A percentile compares a stretch with the other conserved stretches of the same genome.
These are phyloP conservation scores for Frankliniella intonsa DNA, from an alignment of 2,888 invertebrate genomes.

Conservation along the genomic window DNA sequence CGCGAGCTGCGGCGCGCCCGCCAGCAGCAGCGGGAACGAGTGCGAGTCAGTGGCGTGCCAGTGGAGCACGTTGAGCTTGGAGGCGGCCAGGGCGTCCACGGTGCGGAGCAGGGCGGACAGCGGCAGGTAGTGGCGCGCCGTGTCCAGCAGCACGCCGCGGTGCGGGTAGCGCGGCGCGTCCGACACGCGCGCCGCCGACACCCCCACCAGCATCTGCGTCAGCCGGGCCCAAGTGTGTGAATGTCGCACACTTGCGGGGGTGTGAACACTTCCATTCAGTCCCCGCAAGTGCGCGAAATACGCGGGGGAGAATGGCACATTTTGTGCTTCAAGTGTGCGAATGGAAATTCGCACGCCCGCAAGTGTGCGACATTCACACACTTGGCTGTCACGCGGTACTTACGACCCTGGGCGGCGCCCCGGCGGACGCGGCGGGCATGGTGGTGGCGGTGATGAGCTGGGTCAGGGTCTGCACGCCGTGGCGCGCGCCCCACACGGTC, in stretches of 20 bases:
- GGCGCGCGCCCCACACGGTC: slow-evolving; percentile 53
- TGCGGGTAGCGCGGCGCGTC: slow-evolving; percentile 80
- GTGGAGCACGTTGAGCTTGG: slow-evolving; percentile 88
- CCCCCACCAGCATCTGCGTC: slow-evolving; percentile 55
- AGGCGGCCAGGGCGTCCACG: slow-evolving; percentile 79
- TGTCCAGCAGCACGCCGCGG: slow-evolving; percentile 83
- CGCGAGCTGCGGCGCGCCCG: slow-evolving; percentile 68
- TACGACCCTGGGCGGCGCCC: neutral
- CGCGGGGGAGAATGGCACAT: no score
- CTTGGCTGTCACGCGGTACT: neutral
- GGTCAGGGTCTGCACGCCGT: slow-evolving; percentile 69
- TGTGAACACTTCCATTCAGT: no score
- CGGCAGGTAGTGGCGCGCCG: slow-evolving; percentile 81
- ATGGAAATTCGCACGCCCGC: no score
- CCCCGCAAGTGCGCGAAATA: no score
- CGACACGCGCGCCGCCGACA: slow-evolving; percentile 57
- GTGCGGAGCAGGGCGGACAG: slow-evolving; percentile 63
- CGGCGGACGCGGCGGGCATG: neutral
- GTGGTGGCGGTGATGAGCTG: slow-evolving; percentile 51
- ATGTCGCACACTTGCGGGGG: no score
- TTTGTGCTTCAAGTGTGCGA: no score
- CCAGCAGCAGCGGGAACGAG: slow-evolving; percentile 81
- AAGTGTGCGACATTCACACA: no score
- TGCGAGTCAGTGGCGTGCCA: slow-evolving; percentile 91
- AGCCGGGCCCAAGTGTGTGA: neutral